These are phyloP conservation scores for Staurois parvus DNA, from an alignment of 2,797 vertebrate species.

Conservation along the genomic window DNA sequence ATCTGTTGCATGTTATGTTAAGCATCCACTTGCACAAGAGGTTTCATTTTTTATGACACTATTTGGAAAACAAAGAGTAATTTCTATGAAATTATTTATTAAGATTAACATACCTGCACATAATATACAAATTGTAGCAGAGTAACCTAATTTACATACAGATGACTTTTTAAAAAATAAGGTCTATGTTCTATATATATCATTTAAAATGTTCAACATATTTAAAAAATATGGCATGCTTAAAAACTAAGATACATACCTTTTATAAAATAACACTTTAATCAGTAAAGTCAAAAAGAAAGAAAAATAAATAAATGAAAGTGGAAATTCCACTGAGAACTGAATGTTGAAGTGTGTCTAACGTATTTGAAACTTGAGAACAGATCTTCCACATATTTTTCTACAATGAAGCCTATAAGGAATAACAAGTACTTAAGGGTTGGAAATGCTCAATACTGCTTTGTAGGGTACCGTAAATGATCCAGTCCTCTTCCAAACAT, in stretches of 20 bases:
- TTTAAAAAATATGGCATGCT: constrained; percentile 12
- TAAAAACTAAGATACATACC: constrained; percentile 17
- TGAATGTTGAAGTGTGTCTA: too few relatives aligned
- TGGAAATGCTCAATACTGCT: too few relatives aligned
- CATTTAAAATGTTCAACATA: constrained; percentile 33
- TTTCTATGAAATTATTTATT: constrained; percentile 40
- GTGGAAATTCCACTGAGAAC: too few relatives aligned
- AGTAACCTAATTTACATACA: constrained; percentile 35
- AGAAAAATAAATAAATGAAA: neutral
- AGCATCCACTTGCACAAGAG: neutral
- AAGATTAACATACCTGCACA: constrained; percentile 13
- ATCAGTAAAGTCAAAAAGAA: neutral
- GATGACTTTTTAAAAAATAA: constrained; percentile 21
- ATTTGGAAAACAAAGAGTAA: neutral
- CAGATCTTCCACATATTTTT: too few relatives aligned
- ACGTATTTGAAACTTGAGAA: too few relatives aligned
- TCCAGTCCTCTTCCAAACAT: too few relatives aligned
- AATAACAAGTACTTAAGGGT: too few relatives aligned
- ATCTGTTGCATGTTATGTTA: constrained; percentile 1
- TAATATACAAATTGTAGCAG: constrained; percentile 36
- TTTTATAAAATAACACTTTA: neutral
- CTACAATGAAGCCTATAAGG: too few relatives aligned
- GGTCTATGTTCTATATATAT: constrained; percentile 39
- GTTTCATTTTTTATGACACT: neutral
- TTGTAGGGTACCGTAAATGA: too few relatives aligned